Evolutionary conservation across 2,888 invertebrate genomes (phyloP), one percentile per base, ranked within the genome.

Genomic region (Aporophyla lueneburgensis): DNA sequence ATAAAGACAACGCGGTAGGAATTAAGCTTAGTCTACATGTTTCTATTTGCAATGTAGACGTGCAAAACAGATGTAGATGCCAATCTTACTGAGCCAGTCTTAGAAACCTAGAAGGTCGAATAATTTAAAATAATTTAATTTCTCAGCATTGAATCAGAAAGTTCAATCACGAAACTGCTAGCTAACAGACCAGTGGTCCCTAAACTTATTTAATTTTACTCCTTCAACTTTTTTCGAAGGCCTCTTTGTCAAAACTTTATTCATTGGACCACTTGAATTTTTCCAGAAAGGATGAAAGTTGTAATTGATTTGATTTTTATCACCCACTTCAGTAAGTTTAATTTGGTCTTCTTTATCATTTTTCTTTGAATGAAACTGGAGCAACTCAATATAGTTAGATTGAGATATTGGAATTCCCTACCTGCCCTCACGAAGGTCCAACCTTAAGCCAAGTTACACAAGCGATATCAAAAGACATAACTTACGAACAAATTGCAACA

Each of bases 161-260:
- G 86, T 85, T 80, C 86, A 85, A 87, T 87, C 85, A 81, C 78
- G 80, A 77, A 74, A 76, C 81, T 86, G 86, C 80, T 81, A 87
- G 75, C 80, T 71, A 74, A 83, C 71, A 80, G 85, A 66, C 72
- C 84, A 83, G 59, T 74, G 85, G 70, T 69, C 71, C 70, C 74
- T 59, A 85, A 85, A 85, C 85, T 84, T 85, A 83, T 84, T 83
- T 83, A 77, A 83, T 83, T 83, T 77, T 81, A 84, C 81, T 83
- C 71, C 73, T 84, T 74, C 58, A 83, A 83, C 84, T 84, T 83
- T 82, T 81, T 83, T 77, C 61, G 68, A 24, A 84, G 84, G 77
- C 77, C 81, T 84, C 81, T 83, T 83, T 83, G 81, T 83, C 81
- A 84, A 83, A 83, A 83, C 81, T 83, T 83, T 83, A 83, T 83